These are phyloP conservation scores for Otolemur garnettii DNA, from an alignment of 2,113 vertebrate species.

Conservation along the genomic window DNA sequence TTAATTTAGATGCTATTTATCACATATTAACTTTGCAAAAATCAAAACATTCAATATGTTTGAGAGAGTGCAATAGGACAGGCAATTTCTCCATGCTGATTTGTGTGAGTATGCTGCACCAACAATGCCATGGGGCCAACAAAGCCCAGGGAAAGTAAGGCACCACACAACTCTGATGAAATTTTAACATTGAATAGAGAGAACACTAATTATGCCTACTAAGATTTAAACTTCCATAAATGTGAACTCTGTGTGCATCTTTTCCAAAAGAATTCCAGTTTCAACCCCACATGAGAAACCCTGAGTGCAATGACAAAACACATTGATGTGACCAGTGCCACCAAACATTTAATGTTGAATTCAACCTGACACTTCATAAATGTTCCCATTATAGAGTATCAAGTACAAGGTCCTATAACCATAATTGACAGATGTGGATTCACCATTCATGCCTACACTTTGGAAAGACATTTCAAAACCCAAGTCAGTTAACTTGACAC, in stretches of 20 bases:
- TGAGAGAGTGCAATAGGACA: background rate
- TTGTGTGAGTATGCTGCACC: too few relatives aligned
- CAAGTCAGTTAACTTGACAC: slow-evolving; percentile 97
- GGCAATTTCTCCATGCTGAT: too few relatives aligned
- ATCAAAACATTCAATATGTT: background rate
- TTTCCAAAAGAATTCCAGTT: too few relatives aligned
- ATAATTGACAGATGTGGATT: slow-evolving; percentile 98
- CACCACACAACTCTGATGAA: too few relatives aligned
- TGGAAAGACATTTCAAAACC: slow-evolving; percentile 98
- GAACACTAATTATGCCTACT: too few relatives aligned
- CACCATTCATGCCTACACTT: slow-evolving; percentile 98
- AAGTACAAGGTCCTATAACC: slow-evolving; percentile 95
- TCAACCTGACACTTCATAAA: slow-evolving; percentile 97
- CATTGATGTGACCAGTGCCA: slow-evolving; percentile 97
- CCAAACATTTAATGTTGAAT: slow-evolving; percentile 97
- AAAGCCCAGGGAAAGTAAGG: too few relatives aligned
- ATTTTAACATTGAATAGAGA: too few relatives aligned
- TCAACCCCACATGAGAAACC: too few relatives aligned
- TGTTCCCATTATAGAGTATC: slow-evolving; percentile 93
- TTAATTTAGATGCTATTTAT: background rate
- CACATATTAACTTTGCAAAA: background rate
- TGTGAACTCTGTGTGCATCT: too few relatives aligned
- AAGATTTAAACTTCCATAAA: too few relatives aligned
- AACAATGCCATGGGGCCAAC: too few relatives aligned
- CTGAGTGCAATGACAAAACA: slow-evolving; percentile 87